Base-by-base conservation (phyloP, 2,888 invertebrate species). In the Silvanus unidentatus region DNA sequence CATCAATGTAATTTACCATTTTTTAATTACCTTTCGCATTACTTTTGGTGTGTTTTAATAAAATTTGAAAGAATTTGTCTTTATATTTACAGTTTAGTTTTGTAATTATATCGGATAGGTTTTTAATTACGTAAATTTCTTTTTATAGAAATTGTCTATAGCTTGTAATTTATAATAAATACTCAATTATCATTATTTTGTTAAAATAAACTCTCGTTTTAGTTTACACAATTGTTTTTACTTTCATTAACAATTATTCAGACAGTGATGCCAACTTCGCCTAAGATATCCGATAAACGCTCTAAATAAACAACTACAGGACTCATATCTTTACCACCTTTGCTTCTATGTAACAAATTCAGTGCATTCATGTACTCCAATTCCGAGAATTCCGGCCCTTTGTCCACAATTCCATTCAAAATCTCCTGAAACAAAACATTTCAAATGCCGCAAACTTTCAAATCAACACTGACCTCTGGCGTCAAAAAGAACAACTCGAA, bases 321-420 rank as follows among this genome's bases (percentile, higher is more conserved):
- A 38, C 75, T 74, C 16, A 75, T 68, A 15, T 80, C 73, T 22
- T 76, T 71, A 28, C 74, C 73, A 29, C 69, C 69, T 27, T 72
- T 71, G 34, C 78, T 79, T 67, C 77, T 83, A 62, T 78, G 88
- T 64, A 81, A 86, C 54, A 92, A 77, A 62, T 88, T 86, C 65
- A 93, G 78, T 29, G 91, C 86, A 69, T 89, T 88, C 66, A 86
- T 79, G 68, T 95, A 92, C 69, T 96, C 94, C 60, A 89, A 74
- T 68, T 90, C 88, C 0, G 87, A 85, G 72, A 91, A 94, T 68
- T 88, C 86, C 0, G 90, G 82, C 1, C 95, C 94, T 58, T 88
- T 86, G 69, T 94, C 93, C 38, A 90, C 78, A 9, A 95, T 83
- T 22, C 80, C 78, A 52, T 84, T 83, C 48, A 95, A 77, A 60